Evolutionary conservation across 2,797 vertebrate genomes (phyloP).

Genomic region (Rallus crepitans): DNA sequence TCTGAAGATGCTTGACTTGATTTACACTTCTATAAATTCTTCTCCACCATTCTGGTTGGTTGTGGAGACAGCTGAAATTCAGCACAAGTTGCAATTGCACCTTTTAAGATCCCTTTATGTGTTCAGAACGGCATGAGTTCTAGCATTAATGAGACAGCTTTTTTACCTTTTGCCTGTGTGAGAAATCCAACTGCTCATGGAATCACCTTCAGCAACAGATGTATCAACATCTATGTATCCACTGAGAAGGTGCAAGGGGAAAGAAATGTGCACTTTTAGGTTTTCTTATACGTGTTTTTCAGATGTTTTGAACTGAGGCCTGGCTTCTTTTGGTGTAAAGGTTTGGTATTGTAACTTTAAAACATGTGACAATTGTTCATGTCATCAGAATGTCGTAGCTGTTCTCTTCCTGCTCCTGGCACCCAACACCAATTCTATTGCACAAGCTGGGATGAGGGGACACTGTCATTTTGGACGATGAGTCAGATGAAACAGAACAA

Average conservation of each 20-base stretch:
- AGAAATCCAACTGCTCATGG: not conserved
- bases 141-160: not conserved
- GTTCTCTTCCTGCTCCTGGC: not conserved
- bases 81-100: not conserved
- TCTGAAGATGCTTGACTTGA: not conserved
- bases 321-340: not conserved
- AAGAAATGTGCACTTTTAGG: accelerated
- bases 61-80: not conserved
- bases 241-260: not conserved
- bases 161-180: not conserved
- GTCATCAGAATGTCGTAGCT: not conserved
- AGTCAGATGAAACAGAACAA: not conserved
- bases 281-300: not conserved
- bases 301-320: not conserved
- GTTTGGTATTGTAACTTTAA: not conserved
- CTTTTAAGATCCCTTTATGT: not conserved
- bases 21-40: not conserved
- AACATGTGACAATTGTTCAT: not conserved
- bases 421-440: not conserved
- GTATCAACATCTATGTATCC: not conserved
- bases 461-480: not conserved
- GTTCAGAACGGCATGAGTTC: not conserved
- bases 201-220: not conserved
- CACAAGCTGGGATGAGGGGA: not conserved
- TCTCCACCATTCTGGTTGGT: not conserved